Conservation (phyloP, 2,888 invertebrate genomes). For the Ceramica pisi region DNA sequence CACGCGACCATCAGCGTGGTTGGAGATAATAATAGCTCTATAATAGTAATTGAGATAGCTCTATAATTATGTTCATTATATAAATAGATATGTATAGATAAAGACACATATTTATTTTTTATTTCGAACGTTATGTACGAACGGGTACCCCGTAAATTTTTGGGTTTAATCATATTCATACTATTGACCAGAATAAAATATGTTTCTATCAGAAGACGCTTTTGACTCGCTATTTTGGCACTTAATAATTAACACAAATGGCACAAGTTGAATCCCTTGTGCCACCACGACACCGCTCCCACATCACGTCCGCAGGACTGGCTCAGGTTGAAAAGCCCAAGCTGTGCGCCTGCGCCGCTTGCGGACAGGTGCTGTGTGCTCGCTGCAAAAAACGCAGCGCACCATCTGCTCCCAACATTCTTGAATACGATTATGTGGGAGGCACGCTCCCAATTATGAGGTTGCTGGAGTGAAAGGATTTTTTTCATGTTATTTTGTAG, state of each 20-base stretch:
- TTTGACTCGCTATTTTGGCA: neutral
- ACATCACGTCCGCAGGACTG: conserved; percentile 22
- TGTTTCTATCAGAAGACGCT: neutral
- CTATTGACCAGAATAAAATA: neutral
- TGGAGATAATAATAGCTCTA: too few species aligned
- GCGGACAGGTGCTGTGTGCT: conserved; percentile 50
- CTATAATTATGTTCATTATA: too few species aligned
- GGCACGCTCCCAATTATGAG: conserved; percentile 14
- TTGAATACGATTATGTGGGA: conserved; percentile 22
- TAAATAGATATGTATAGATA: too few species aligned
- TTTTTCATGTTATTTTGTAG: neutral
- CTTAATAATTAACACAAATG: neutral
- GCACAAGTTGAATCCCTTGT: neutral
- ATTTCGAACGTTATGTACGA: too few species aligned
- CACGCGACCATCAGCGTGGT: too few species aligned
- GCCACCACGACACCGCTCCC: neutral
- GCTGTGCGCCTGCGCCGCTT: conserved; percentile 34
- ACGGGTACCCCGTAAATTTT: too few species aligned
- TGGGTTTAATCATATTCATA: too few species aligned
- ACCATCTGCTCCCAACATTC: conserved; percentile 53
- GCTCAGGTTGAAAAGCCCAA: conserved; percentile 16
- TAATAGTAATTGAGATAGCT: too few species aligned
- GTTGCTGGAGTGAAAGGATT: neutral
- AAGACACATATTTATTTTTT: too few species aligned
- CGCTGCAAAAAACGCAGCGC: conserved; percentile 29